Evolutionary conservation across 2,888 invertebrate species (phyloP), one percentile per base, ranked within the genome.

Genomic region (Cabera pusaria): DNA sequence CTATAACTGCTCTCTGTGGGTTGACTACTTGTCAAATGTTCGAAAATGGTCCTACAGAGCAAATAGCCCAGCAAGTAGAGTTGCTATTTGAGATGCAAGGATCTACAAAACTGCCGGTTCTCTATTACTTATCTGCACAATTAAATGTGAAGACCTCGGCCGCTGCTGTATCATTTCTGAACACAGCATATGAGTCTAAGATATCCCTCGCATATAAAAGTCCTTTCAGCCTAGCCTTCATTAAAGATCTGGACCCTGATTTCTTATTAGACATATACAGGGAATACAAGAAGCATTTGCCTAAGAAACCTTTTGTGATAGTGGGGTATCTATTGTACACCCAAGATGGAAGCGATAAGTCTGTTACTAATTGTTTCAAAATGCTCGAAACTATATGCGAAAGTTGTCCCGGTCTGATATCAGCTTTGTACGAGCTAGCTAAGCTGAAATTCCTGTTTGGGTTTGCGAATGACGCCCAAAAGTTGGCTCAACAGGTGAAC

Each of bases 31-130:
- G 97, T 71, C 96, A 97, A 73, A 88, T 97, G 57, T 78, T 90
- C 40, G 94, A 96, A 55, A 92, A 92, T 63, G 94, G 95, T 12
- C 85, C 90, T 0, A 90, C 92, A 1, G 94, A 94, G 18, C 93
- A 95, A 61, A 93, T 96, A 0, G 91, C 93, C 5, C 95, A 97
- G 57, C 98, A 98, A 79, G 90, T 98, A 17, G 95, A 97, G 56
- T 93, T 97, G 59, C 84, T 98, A 1, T 91, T 93, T 66, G 96
- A 97, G 77, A 94, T 96, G 76, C 93, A 93, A 53, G 91, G 93
- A 5, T 87, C 91, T 3, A 90, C 90, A 23, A 92, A 93, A 39
- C 89, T 94, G 7, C 93, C 95, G 12, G 81, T 95, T 22, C 68
- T 95, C 2, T 81, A 93, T 20, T 91, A 93, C 43, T 84, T 96